Percentiles rank a stretch among this genome's conserved stretches.
These are phyloP conservation scores for Carduelis carduelis DNA, from an alignment of 2,797 vertebrate species.

Conservation along the genomic window DNA sequence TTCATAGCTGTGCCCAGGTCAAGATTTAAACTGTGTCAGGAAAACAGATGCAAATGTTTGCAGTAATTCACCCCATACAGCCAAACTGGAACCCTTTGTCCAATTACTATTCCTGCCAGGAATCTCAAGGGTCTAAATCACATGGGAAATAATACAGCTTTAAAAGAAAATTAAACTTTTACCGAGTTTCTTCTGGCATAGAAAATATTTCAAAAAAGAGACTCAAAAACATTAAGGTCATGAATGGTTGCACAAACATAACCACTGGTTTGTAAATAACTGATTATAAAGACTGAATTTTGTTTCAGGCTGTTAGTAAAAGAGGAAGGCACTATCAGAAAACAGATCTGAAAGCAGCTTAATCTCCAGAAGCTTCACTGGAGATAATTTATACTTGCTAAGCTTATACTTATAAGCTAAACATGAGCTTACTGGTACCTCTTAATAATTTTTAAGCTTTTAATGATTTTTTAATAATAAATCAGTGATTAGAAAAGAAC, in stretches of 20 bases:
- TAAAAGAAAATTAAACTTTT: background rate
- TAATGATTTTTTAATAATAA: constrained; percentile 59
- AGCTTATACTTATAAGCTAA: too few species aligned
- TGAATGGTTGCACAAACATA: background rate
- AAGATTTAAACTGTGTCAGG: background rate
- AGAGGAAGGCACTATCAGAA: constrained; percentile 16
- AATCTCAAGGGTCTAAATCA: background rate
- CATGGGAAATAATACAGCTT: background rate
- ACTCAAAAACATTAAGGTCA: background rate
- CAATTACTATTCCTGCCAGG: background rate
- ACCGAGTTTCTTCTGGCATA: background rate
- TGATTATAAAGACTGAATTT: constrained; percentile 17
- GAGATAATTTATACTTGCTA: constrained; percentile 29
- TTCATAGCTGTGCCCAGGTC: background rate
- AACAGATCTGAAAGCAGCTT: constrained; percentile 24
- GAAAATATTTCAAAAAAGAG: background rate
- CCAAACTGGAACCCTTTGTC: background rate
- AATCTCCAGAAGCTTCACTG: background rate
- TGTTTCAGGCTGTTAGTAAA: constrained; percentile 18
- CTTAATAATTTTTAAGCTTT: constrained; percentile 35
- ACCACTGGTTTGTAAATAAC: constrained; percentile 13
- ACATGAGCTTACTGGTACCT: background rate
- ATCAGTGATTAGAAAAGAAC: background rate
- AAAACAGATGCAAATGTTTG: background rate
- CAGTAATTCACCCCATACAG: background rate